These are phyloP conservation scores for Drosophila baimaii DNA, from an alignment of 1,140 invertebrate species.

Conservation along the genomic window DNA sequence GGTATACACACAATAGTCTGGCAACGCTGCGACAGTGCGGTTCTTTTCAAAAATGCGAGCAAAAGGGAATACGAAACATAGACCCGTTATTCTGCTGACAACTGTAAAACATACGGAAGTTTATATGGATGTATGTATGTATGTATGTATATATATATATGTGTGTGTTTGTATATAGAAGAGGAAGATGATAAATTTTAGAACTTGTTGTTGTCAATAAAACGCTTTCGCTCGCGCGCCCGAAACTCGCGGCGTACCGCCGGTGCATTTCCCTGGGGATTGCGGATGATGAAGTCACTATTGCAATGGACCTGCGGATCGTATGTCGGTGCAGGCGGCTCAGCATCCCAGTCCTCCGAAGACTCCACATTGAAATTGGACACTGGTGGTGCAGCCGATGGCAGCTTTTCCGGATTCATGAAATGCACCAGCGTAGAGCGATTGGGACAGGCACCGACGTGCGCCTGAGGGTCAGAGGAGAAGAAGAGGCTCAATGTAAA, in stretches of 20 bases:
- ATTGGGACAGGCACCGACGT: slow-evolving; percentile 18
- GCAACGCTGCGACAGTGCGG: slow-evolving; percentile 1
- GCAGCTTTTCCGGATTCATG: slow-evolving; percentile 10
- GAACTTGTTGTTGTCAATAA: neutral
- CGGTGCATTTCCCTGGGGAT: slow-evolving; percentile 16
- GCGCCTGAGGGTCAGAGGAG: slow-evolving; percentile 8
- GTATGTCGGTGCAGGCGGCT: slow-evolving; percentile 37
- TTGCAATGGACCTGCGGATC: slow-evolving; percentile 35
- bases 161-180: neutral
- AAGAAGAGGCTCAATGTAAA: neutral
- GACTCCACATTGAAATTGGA: neutral
- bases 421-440: slow-evolving; percentile 6
- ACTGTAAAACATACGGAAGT: no score
- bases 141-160: neutral
- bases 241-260: slow-evolving; percentile 34
- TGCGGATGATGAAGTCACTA: slow-evolving; percentile 9
- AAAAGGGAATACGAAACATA: neutral
- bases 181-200: neutral
- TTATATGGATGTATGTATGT: no score
- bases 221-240: slow-evolving; percentile 24
- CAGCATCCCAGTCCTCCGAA: slow-evolving; percentile 56
- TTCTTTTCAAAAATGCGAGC: slow-evolving; percentile 3
- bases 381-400: neutral
- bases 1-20: neutral
- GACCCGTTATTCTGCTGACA: neutral